Evolutionary conservation across 2,797 vertebrate genomes (phyloP), one percentile per base, ranked within the genome.

Genomic region (Antrozous pallidus): DNA sequence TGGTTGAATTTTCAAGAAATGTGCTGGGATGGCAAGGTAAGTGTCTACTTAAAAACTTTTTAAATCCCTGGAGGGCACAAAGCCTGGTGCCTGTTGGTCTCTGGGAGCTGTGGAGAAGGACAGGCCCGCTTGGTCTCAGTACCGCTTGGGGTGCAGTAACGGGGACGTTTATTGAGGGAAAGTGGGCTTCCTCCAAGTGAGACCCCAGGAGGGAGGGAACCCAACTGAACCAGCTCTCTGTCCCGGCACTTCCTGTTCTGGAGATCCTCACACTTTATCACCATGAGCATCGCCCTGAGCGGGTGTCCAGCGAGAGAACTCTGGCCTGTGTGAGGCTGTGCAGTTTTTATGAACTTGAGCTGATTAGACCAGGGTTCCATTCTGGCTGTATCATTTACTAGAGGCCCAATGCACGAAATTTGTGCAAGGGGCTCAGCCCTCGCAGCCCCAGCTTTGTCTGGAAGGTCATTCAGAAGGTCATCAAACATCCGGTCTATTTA

Each of bases 1-100:
- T 99, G 88, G 99, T 99, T 74, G 99, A 99, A 93, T 99, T 99
- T 67, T 99, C 99, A 71, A 98, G 99, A 95, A 99, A 98, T 26
- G 98, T 99, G 93, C 98, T 99, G 5, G 98, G 98, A n/a, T 99
- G 99, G 99, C 96, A 98, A 98, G 99, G 99, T 99, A 98, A 98
- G 71, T 20, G 22, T 67, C 26, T 28, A 0, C n/a, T 71, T n/a
- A 40, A 42, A 79, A 36, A 18, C 65, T 6, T 33, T 24, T 31
- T 74, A 45, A 36, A 9, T 73, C 67, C 6, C n/a, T 42, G 38
- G 18, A 51, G 63, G 20, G 4, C 0, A 0, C 8, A 36, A 20
- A 28, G 49, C 17, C 70, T 2, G 17, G 4, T 51, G 45, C 20
- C n/a, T 16, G 1, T 2, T 3, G 8, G 47, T 2, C 22, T 4